These are phyloP conservation scores for Tringa solitaria DNA, from an alignment of 2,113 vertebrate species.

Conservation along the genomic window DNA sequence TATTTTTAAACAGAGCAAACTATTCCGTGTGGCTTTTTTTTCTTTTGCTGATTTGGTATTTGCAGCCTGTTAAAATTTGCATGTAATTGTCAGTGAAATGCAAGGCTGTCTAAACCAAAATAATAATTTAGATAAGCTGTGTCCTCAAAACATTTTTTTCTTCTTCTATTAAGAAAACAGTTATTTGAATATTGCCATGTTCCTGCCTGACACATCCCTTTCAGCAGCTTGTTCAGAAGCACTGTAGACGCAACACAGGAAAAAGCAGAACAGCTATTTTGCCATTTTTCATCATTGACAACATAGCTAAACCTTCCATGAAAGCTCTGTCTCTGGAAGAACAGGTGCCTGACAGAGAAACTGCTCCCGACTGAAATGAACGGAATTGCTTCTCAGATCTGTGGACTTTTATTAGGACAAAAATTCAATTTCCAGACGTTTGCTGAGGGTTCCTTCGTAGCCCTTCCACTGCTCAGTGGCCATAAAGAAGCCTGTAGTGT, in stretches of 20 bases:
- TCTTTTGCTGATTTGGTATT: background rate
- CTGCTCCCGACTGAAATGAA: background rate
- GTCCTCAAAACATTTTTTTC: background rate
- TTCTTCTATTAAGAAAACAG: background rate
- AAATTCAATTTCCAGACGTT: constrained; percentile 43
- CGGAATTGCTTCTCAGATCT: constrained; percentile 3
- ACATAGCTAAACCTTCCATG: background rate
- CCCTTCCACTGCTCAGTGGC: background rate
- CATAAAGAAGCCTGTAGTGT: background rate
- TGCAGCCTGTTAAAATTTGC: constrained; percentile 29
- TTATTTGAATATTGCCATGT: background rate
- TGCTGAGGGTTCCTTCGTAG: background rate
- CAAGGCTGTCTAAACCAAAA: constrained; percentile 35
- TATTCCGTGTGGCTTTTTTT: background rate
- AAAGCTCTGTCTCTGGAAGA: constrained; percentile 26
- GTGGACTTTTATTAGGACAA: constrained; percentile 14
- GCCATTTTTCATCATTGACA: constrained; percentile 43
- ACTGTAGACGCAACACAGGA: background rate
- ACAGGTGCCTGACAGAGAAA: constrained; percentile 36
- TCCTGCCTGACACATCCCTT: background rate
- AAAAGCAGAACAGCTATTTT: background rate
- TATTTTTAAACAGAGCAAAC: constrained; percentile 21
- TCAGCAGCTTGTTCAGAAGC: background rate
- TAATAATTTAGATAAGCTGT: constrained; percentile 33
- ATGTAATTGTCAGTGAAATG: constrained; percentile 22